Base-by-base conservation (phyloP, 2,797 vertebrate genomes). In the Sus cebifrons region DNA sequence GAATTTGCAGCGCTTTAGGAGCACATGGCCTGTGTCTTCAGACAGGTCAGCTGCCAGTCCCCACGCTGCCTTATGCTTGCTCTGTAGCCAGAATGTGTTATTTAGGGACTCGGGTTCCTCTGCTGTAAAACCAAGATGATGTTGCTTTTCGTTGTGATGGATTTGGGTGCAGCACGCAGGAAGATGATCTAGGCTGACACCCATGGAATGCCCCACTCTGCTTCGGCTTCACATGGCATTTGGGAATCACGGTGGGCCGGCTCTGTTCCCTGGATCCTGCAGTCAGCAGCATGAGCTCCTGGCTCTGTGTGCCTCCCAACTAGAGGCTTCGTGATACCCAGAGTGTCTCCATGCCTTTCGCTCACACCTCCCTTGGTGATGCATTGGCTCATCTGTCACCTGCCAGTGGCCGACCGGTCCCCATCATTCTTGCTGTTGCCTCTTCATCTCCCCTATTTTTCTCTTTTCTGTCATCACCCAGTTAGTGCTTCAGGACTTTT, bases 391-490 rank as follows among this genome's bases (percentile, higher is more conserved):
- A 65, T 95, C 86, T 75, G 62, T 86, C 84, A 84, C 81, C 79
- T 93, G 74, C 86, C 78, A 64, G 54, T 21, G 20, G 52, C 40
- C 0, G 2, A 11, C 81, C 56, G 6, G 74, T 44, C 62, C 52
- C 82, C 89, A 82, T 87, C 85, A 2, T 14, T 91, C 96, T 86
- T 56, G 27, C 81, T 86, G 17, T 94, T 82, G 70, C 65, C 78
- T 94, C 20, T 60, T 17, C 92, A 92, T 90, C 89, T 44, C 21
- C 91, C 58, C 56, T 29, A 89, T 60, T 96, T 8, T 0, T 6
- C 7, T 97, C 86, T 89, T 32, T 44, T 49, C 92, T 85, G 94
- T 96, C 97, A 27, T 89, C 52, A 44, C 91, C 70, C 60, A 36
- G 81, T 91, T 97, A 83, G 86, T 97, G 74, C 44, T 6, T 74